phyloP scores from a whole-genome alignment of 2,797 vertebrate species.

The Lemur catta region DNA sequence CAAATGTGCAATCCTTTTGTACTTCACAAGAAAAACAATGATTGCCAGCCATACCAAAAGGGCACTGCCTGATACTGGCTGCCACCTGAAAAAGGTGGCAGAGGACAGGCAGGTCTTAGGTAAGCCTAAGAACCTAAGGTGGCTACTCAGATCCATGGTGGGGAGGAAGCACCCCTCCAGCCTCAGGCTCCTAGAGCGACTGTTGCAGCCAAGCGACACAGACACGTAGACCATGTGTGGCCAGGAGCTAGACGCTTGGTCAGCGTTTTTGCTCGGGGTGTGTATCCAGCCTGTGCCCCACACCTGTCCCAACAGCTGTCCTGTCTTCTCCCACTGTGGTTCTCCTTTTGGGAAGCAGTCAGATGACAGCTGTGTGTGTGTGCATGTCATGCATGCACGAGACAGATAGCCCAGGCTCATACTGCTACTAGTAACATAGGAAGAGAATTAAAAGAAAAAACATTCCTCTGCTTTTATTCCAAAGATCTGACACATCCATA shows the following conservation, averaged over 20 bases:
- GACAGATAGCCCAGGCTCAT: background rate
- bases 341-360: background rate
- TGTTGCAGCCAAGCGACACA: background rate
- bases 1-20: background rate
- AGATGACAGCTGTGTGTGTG: background rate
- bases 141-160: background rate
- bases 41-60: background rate
- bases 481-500: background rate
- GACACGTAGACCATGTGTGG: background rate
- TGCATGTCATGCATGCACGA: rapidly evolving
- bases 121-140: background rate
- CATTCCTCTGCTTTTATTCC: background rate
- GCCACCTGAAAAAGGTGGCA: background rate
- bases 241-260: background rate
- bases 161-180: background rate
- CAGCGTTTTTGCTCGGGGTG: background rate
- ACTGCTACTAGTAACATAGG: background rate
- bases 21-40: background rate
- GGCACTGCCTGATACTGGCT: background rate
- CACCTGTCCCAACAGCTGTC: background rate
- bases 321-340: background rate
- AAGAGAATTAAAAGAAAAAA: background rate
- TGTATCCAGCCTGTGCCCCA: background rate
- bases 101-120: background rate
- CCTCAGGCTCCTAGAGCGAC: background rate